Base-by-base conservation (phyloP, 2,797 vertebrate species). In the Cephalopachus bancanus region DNA sequence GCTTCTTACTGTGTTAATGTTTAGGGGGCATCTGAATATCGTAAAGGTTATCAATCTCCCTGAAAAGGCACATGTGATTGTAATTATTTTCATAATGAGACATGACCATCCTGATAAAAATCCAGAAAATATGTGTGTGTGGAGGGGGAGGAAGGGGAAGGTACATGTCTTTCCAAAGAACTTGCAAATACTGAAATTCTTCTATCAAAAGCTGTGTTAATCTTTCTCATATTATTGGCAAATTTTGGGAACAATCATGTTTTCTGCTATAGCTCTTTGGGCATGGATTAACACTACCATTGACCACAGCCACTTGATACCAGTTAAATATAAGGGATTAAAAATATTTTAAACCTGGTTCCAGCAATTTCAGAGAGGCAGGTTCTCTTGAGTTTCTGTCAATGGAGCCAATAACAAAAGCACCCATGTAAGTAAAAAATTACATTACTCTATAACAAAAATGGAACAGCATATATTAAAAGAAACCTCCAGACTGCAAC, bases 401-500 rank as follows among this genome's bases (percentile, higher is more conserved):
- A 20, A n/a, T 53, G 67, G 24, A 65, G n/a, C 8, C n/a, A 71
- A 90, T 81, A 76, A 84, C 12, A 67, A 72, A 96, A 95, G 19
- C 24, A 75, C 12, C 19, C 20, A 10, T 30, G 7, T 26, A 62
- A 37, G 11, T 33, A 49, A 75, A 74, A 85, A 80, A 51, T 53
- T 69, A 19, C 30, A 55, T 89, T 69, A 9, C 30, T 59, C 30
- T 69, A 10, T 44, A 81, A n/a, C 7, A 79, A 8, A 78, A 26
- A 84, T 84, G 17, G 55, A 65, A 71, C 0, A 62, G n/a, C n/a
- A 44, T 59, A 51, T 65, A 81, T 74, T 72, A 95, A 96, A 95
- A 81, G 17, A 89, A 84, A 84, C 19, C 0, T 28, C 30, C 55
- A 83, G 22, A 62, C 3, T 10, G 6, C 3, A 81, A 37, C 14